Percentiles rank a stretch among this genome's conserved stretches.
These are phyloP conservation scores for Pavo muticus DNA, from an alignment of 2,113 vertebrate genomes.

Conservation along the genomic window DNA sequence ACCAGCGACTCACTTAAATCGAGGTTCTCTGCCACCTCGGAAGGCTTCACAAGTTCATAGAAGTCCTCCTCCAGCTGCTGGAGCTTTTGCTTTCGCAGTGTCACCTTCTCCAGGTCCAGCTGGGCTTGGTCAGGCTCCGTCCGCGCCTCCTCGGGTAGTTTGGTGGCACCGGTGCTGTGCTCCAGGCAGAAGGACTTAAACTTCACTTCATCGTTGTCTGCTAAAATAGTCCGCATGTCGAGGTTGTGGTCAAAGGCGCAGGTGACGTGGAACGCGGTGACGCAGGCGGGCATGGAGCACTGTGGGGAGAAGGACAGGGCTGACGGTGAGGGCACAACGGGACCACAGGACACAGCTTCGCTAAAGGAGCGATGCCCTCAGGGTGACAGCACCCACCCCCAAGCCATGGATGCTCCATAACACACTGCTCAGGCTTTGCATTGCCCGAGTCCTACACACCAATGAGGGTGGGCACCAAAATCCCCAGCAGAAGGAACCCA, in stretches of 20 bases:
- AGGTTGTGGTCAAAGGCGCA: conserved; percentile 96
- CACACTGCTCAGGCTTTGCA: accelerated
- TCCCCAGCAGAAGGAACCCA: neutral
- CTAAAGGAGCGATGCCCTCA: neutral
- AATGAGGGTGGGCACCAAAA: neutral
- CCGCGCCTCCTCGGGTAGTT: conserved; percentile 70
- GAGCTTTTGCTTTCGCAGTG: conserved; percentile 93
- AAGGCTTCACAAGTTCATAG: conserved; percentile 91
- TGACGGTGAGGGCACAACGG: neutral
- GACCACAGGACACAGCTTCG: neutral
- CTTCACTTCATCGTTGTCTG: conserved; percentile 95
- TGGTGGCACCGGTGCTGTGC: conserved; percentile 86
- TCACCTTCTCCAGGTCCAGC: conserved; percentile 91
- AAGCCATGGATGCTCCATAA: neutral
- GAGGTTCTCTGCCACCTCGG: conserved; percentile 89
- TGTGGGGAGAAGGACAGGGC: conserved; percentile 61
- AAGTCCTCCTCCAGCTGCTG: conserved; percentile 96
- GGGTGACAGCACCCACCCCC: accelerated
- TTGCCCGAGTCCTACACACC: accelerated
- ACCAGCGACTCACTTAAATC: conserved; percentile 84
- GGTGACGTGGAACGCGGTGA: conserved; percentile 97
- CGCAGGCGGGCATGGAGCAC: conserved; percentile 96
- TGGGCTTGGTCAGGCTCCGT: conserved; percentile 78
- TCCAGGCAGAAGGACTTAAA: conserved; percentile 98
- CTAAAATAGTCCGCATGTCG: conserved; percentile 96